phyloP scores from a whole-genome alignment of 2,113 vertebrate species.

The Brachyistius frenatus region DNA sequence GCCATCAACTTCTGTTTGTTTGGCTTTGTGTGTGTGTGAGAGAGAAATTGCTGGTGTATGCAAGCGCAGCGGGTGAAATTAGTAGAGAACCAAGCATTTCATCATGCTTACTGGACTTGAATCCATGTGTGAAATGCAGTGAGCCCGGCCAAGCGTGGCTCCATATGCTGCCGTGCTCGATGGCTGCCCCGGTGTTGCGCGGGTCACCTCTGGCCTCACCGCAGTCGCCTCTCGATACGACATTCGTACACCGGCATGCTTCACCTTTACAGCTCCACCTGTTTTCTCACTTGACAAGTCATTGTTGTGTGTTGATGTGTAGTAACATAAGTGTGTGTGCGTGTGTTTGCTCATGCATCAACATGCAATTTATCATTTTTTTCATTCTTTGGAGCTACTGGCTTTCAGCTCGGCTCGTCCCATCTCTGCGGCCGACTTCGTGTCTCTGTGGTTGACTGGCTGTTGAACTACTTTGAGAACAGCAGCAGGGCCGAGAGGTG shows the following conservation, averaged over 20 bases:
- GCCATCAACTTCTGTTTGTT: slow-evolving; percentile 25
- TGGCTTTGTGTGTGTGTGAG: background rate
- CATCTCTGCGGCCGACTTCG: slow-evolving; percentile 49
- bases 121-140: slow-evolving; percentile 78
- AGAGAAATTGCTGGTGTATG: slow-evolving; percentile 33
- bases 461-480: slow-evolving; percentile 40
- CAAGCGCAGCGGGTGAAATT: slow-evolving; percentile 49
- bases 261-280: slow-evolving; percentile 1
- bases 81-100: slow-evolving; percentile 62
- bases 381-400: slow-evolving; percentile 7
- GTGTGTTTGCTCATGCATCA: slow-evolving; percentile 20
- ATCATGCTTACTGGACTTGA: slow-evolving; percentile 70
- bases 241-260: slow-evolving; percentile 17
- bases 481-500: background rate
- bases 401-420: slow-evolving; percentile 44
- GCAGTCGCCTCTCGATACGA: slow-evolving; percentile 13
- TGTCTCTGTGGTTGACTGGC: slow-evolving; percentile 46
- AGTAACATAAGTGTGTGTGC: background rate
- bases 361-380: slow-evolving; percentile 47
- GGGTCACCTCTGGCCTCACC: slow-evolving; percentile 43
- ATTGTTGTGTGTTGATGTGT: slow-evolving; percentile 14
- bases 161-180: slow-evolving; percentile 53
- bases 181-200: slow-evolving; percentile 33
- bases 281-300: slow-evolving; percentile 26
- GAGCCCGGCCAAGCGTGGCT: slow-evolving; percentile 53